Evolutionary conservation across 2,888 invertebrate genomes (phyloP).

Genomic region (Cerastis leucographa): DNA sequence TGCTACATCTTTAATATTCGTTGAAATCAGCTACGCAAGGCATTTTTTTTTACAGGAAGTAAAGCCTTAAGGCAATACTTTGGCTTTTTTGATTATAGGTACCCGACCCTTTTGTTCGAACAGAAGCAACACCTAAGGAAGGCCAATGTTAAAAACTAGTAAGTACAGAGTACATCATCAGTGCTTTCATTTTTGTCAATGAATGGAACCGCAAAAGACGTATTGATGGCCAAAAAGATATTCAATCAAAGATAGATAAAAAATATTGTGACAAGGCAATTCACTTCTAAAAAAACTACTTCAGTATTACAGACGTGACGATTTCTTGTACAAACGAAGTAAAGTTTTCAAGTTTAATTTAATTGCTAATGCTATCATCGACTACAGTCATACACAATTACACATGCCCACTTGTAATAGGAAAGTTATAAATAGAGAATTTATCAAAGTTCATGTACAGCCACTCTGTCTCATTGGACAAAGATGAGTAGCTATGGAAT

Average conservation of each 20-base stretch:
- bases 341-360: constrained; percentile 24
- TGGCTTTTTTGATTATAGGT: neutral
- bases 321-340: constrained; percentile 10
- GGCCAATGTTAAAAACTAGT: neutral
- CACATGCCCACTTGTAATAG: constrained; percentile 52
- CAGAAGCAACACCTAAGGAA: constrained; percentile 2
- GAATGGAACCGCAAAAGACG: neutral
- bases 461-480: constrained; percentile 67
- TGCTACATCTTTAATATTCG: neutral
- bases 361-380: constrained; percentile 46
- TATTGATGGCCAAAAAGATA: neutral
- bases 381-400: constrained; percentile 30
- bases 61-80: neutral
- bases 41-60: neutral
- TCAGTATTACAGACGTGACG: neutral
- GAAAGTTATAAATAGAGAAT: constrained; percentile 65
- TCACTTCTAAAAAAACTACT: neutral
- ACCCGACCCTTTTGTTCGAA: constrained; percentile 3
- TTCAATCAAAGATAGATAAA: neutral
- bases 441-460: constrained; percentile 66
- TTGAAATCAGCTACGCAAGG: neutral
- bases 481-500: constrained; percentile 65
- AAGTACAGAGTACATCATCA: neutral
- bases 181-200: neutral
- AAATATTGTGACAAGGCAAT: neutral